Evolutionary conservation across 2,797 vertebrate genomes (phyloP), one percentile per base, ranked within the genome.

Genomic region (Tiaroga cobitis): DNA sequence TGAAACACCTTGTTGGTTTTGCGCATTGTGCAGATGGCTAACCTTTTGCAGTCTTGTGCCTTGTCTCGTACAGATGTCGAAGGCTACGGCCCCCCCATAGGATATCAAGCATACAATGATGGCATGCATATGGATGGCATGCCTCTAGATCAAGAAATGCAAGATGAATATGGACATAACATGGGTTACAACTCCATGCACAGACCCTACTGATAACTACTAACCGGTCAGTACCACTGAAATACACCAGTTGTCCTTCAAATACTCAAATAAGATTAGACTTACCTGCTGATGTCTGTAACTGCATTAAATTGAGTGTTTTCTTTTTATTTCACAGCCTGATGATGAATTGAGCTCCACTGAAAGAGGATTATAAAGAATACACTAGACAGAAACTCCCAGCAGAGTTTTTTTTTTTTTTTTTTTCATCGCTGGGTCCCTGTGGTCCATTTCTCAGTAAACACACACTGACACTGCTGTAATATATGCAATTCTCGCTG

Each of bases 401-500:
- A 72, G 24, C 88, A 46, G 67, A 88, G 82, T 81, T n/a, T 43
- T 32, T 61, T 21, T 3, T 37, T 81, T n/a, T 43, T 32, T 61
- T 21, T 3, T 37, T 84, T 88, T 75, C 34, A 80, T 83, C n/a
- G 86, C 85, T 89, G 90, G 89, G 85, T 72, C 84, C 32, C 80
- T 80, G 69, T 10, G 46, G 80, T 63, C 15, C 15, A 54, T 74
- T 89, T 51, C 34, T 87, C 88, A 87, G 68, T 67, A 56, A 89
- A 89, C 84, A 86, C 90, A 88, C 89, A 89, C 61, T 83, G 73
- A 77, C 90, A 90, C 89, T 90, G 69, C 88, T 94, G 94, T 95
- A 95, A 94, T 87, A 94, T 95, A 93, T 95, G 92, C 93, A 95
- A 92, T 91, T 92, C 91, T 94, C 88, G 88, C 88, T 49, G 91